A percentile compares a stretch with the other conserved stretches of the same genome.
Conservation (phyloP, 2,113 vertebrate species). For the Rhineura floridana region DNA sequence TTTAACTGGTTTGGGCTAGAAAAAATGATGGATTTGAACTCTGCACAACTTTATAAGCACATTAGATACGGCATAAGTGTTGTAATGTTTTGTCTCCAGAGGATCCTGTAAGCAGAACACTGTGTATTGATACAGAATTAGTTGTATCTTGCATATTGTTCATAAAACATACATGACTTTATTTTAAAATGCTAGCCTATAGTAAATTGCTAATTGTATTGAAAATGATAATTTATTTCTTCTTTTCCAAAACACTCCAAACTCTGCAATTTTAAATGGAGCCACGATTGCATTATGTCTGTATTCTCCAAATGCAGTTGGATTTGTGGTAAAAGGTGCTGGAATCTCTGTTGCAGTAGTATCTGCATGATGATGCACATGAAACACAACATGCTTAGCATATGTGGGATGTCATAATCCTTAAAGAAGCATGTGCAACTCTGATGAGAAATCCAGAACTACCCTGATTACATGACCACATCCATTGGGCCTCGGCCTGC, state of each 20-base stretch:
- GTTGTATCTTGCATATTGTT: not conserved
- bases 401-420: not conserved
- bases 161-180: not conserved
- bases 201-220: not conserved
- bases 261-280: no score
- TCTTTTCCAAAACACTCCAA: not conserved
- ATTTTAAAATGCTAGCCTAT: not conserved
- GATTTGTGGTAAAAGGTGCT: no score
- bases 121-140: not conserved
- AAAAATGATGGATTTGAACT: not conserved
- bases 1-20: not conserved
- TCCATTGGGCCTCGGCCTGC: no score
- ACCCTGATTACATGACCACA: no score
- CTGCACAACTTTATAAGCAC: not conserved
- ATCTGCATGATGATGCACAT: no score
- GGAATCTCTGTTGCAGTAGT: no score
- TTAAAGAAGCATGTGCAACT: not conserved
- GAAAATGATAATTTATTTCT: not conserved
- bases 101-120: no score
- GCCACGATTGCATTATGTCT: no score
- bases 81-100: not conserved
- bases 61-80: not conserved
- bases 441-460: no score
- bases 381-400: not conserved
- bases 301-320: no score